These are phyloP conservation scores for Nannoperca australis DNA, from an alignment of 2,797 vertebrate genomes.

Conservation along the genomic window DNA sequence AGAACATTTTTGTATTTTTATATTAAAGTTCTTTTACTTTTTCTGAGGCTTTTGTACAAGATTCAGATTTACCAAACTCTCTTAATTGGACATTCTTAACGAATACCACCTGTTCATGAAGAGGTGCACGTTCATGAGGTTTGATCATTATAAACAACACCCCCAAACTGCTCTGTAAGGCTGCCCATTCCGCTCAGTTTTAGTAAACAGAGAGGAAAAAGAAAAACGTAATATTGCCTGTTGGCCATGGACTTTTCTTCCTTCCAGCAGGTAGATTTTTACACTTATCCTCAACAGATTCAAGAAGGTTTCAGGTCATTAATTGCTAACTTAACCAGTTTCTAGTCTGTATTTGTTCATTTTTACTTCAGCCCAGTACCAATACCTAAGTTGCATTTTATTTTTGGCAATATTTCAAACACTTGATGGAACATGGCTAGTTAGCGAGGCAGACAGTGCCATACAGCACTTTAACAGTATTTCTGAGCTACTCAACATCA, in stretches of 20 bases:
- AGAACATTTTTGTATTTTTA: not conserved
- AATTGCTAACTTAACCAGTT: not conserved
- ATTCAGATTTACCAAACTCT: not conserved
- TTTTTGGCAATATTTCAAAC: constrained; percentile 1
- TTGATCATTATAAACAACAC: not conserved
- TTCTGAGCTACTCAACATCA: not conserved
- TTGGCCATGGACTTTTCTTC: not conserved
- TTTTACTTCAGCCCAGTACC: not conserved
- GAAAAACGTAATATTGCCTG: not conserved
- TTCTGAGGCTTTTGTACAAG: not conserved
- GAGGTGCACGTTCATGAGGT: not conserved
- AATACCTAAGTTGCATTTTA: not conserved
- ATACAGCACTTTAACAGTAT: not conserved
- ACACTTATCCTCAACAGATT: not conserved
- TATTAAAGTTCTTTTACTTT: not conserved
- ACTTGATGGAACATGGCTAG: not conserved
- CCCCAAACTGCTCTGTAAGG: not conserved
- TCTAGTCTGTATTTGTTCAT: not conserved
- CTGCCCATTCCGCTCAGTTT: not conserved
- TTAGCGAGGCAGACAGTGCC: not conserved
- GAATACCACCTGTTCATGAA: not conserved
- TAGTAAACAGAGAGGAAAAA: not conserved
- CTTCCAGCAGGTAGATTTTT: too few species aligned
- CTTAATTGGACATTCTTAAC: not conserved
- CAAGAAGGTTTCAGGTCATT: not conserved